phyloP scores from a whole-genome alignment of 2,888 invertebrate species.

The Theristus sp. region DNA sequence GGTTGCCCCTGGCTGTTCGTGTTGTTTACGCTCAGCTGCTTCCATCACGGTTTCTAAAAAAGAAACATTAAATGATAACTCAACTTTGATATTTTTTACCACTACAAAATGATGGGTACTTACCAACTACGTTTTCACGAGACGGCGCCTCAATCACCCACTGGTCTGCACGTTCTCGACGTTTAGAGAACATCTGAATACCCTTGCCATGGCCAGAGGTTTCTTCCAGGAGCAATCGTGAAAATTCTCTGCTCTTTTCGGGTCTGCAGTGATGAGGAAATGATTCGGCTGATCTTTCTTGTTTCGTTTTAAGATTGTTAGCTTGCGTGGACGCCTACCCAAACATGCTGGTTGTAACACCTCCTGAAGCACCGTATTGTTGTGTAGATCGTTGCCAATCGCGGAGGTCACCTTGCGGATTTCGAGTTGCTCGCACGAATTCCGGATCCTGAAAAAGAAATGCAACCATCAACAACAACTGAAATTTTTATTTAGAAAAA shows the following conservation, averaged over 20 bases:
- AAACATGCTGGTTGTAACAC: not conserved
- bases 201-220: not conserved
- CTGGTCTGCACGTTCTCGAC: not conserved
- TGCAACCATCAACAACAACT: not conserved
- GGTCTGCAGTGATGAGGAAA: no score
- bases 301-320: no score
- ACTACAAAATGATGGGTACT: not conserved
- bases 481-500: no score
- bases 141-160: not conserved
- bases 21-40: not conserved
- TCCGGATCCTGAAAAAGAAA: not conserved
- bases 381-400: not conserved
- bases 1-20: no score
- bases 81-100: not conserved
- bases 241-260: not conserved
- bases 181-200: not conserved
- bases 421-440: not conserved
- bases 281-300: no score
- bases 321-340: no score
- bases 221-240: not conserved
- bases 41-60: not conserved
- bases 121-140: not conserved
- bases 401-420: not conserved
- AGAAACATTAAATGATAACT: not conserved
- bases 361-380: not conserved